phyloP scores from a whole-genome alignment of 2,113 vertebrate species.

The Callorhinus ursinus region DNA sequence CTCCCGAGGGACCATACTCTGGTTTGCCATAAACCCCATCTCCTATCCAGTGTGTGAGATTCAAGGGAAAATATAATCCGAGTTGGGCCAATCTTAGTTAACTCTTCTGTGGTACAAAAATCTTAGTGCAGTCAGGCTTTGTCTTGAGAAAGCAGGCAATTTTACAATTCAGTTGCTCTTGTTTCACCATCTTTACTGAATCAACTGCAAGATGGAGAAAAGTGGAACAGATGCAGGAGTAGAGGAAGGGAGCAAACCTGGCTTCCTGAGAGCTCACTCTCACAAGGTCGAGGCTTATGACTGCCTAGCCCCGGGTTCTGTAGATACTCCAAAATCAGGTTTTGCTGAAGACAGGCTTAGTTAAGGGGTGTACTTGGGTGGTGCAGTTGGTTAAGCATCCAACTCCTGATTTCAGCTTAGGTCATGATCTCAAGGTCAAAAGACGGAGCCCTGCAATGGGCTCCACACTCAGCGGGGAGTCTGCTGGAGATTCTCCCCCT shows the following conservation, averaged over 20 bases:
- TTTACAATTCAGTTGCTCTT: neutral
- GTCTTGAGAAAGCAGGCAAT: neutral
- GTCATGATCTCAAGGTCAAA: neutral
- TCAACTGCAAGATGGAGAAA: neutral
- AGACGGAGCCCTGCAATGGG: neutral
- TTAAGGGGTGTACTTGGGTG: neutral
- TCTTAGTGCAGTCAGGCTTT: neutral
- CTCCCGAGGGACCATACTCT: neutral
- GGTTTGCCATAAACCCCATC: neutral
- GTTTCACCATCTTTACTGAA: neutral
- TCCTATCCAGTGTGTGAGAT: neutral
- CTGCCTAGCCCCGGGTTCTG: neutral
- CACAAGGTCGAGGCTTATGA: neutral
- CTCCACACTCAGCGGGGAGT: neutral
- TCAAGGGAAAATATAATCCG: neutral
- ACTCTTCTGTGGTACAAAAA: neutral
- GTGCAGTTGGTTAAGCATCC: neutral
- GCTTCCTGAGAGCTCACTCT: neutral
- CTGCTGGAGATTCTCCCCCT: neutral
- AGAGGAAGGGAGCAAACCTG: neutral
- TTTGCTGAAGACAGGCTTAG: neutral
- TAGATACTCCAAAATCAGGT: neutral
- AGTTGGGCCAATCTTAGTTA: neutral
- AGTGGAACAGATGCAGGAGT: fast-evolving
- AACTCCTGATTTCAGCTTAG: neutral